A percentile compares a stretch with the other conserved stretches of the same genome.
These are phyloP conservation scores for Aegithalos caudatus DNA, from an alignment of 2,113 vertebrate genomes.

Conservation along the genomic window DNA sequence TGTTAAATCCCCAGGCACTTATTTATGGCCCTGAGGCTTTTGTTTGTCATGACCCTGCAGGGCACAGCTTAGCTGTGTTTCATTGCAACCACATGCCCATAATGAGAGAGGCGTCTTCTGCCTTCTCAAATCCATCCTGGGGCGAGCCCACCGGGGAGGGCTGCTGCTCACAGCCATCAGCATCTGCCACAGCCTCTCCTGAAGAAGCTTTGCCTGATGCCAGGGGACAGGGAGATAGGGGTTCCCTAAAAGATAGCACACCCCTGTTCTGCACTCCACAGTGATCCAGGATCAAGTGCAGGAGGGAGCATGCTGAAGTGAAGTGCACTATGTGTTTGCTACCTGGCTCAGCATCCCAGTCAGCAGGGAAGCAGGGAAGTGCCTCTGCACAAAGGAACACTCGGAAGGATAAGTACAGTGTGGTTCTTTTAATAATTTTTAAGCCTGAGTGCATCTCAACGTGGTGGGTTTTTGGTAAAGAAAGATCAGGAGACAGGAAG, in stretches of 20 bases:
- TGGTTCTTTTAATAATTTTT: not conserved
- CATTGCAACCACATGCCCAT: not conserved
- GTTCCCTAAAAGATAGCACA: fast-evolving
- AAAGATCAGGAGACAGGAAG: not conserved
- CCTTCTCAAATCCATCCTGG: not conserved
- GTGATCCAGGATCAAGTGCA: not conserved
- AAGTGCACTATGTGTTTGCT: not conserved
- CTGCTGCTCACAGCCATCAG: not conserved
- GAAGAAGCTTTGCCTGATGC: not conserved
- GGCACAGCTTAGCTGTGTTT: not conserved
- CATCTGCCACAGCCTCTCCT: not conserved
- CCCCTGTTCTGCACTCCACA: fast-evolving
- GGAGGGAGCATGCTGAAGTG: not conserved
- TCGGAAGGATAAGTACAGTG: not conserved
- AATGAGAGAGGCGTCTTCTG: fast-evolving
- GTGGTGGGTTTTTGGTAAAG: not conserved
- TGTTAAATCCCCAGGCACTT: not conserved
- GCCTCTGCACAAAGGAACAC: not conserved
- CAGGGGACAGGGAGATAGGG: not conserved
- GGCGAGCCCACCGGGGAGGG: fast-evolving
- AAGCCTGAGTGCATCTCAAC: not conserved
- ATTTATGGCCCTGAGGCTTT: not conserved
- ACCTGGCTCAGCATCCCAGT: not conserved
- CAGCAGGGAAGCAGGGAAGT: not conserved
- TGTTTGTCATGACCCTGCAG: not conserved